Evolutionary conservation across 1,140 invertebrate species (phyloP).

Genomic region (Drosophila sucinea): DNA sequence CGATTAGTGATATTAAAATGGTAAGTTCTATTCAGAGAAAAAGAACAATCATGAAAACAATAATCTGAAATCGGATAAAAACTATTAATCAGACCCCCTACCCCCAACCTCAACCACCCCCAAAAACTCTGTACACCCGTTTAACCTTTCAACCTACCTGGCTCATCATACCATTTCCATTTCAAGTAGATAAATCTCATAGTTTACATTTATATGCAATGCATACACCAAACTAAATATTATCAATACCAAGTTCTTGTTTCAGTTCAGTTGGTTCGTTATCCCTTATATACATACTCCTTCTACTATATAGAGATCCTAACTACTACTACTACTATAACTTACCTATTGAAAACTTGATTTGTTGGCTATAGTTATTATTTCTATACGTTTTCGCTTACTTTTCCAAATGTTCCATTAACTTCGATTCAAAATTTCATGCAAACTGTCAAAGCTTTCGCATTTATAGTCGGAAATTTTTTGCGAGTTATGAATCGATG

Average conservation of each 20-base stretch:
- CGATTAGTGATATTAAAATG: slow-evolving; percentile 99
- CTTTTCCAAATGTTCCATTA: not conserved
- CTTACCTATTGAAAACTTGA: not conserved
- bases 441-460: not conserved
- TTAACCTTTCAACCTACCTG: not conserved
- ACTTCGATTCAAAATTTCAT: not conserved
- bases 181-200: not conserved
- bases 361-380: slow-evolving; percentile 2
- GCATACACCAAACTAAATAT: slow-evolving; percentile 24
- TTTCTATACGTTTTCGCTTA: not conserved
- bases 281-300: not conserved
- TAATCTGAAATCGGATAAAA: slow-evolving; percentile 1
- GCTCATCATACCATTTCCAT: slow-evolving; percentile 9
- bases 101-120: too few relatives aligned
- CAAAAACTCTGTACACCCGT: not conserved
- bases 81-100: not conserved
- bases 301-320: not conserved
- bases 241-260: slow-evolving; percentile 8
- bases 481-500: not conserved
- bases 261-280: slow-evolving; percentile 11
- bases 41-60: slow-evolving; percentile 16
- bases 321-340: not conserved
- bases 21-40: slow-evolving; percentile 87
- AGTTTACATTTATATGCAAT: slow-evolving; percentile 16
- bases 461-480: not conserved